Evolutionary conservation across 2,888 invertebrate genomes (phyloP), one percentile per base, ranked within the genome.

Genomic region (Trimorus sp.): DNA sequence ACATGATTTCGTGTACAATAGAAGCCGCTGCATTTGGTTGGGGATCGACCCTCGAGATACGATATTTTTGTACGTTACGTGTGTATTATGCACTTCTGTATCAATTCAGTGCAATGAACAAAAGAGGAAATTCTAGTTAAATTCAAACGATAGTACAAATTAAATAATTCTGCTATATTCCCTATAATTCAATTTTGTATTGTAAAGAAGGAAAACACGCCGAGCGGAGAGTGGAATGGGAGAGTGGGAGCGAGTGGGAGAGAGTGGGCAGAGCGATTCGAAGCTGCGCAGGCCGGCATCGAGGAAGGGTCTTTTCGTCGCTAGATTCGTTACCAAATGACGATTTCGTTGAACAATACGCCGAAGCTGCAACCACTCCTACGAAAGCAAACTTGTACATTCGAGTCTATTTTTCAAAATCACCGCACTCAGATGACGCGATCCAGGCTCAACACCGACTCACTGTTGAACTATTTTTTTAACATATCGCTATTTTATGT

Each of bases 141-240:
- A 82, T 82, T 82, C 73, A 82, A 82, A 82, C 73, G 81, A 82
- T 82, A 82, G 81, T 82, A 82, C 81, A 82, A 82, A 82, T 82
- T 82, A 82, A 77, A 82, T 82, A 82, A 77, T 82, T 82, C 81
- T 82, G 77, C 81, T 82, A 54, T 82, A 82, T 69, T 77, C 77
- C 76, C 54, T 82, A 59, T 73, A 81, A 69, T 81, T 81, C 73
- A 71, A 71, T 76, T 80, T 80, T 71, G 56, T 81, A 73, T 76
- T 81, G 73, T 68, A 73, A 81, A 49, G 53, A 66, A 77, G 54
- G 42, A 76, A 56, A 73, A 62, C 54, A 71, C 58, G 60, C 71
- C 66, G 71, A 80, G 70, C 74, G 58, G 51, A 14, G 73, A 45
- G 45, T 26, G 45, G 11, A 45, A 45, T 45, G 45, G 12, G 12